These are phyloP conservation scores for Lepidostoma basale DNA, from an alignment of 1,140 invertebrate genomes.

Conservation along the genomic window DNA sequence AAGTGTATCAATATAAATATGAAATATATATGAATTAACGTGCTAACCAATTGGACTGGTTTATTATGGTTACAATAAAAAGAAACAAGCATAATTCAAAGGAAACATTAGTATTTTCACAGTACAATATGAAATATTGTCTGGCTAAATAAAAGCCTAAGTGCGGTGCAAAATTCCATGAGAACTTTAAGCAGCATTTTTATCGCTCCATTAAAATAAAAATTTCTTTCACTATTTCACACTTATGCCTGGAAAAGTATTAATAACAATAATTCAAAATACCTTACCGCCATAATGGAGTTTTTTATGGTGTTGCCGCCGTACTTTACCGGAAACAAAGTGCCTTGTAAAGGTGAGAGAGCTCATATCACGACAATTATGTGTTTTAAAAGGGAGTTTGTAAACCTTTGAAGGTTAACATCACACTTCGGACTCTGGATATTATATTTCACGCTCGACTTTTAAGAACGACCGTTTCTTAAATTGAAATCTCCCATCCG, in stretches of 20 bases:
- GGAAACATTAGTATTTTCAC: background rate
- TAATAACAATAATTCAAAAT: slow-evolving; percentile 46
- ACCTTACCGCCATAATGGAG: slow-evolving; percentile 34
- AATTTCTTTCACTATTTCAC: slow-evolving; percentile 37
- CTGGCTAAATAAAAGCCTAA: background rate
- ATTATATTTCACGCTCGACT: background rate
- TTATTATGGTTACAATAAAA: background rate
- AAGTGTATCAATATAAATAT: too few relatives aligned
- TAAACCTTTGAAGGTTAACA: slow-evolving; percentile 38
- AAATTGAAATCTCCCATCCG: slow-evolving; percentile 6
- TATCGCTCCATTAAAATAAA: slow-evolving; percentile 41
- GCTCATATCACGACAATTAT: slow-evolving; percentile 44
- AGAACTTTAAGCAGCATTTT: slow-evolving; percentile 24
- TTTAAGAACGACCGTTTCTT: background rate
- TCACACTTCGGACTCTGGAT: slow-evolving; percentile 19
- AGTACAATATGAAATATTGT: background rate
- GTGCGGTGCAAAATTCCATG: too few relatives aligned
- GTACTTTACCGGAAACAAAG: slow-evolving; percentile 30
- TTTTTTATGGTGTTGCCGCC: slow-evolving; percentile 38
- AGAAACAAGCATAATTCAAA: background rate
- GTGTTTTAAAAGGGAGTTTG: slow-evolving; percentile 35
- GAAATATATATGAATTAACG: too few relatives aligned
- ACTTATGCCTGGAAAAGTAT: slow-evolving; percentile 40
- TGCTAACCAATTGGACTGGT: too few relatives aligned
- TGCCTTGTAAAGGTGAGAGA: slow-evolving; percentile 42